Evolutionary conservation across 1,140 invertebrate species (phyloP), one percentile per base, ranked within the genome.

Genomic region (Bursaphelenchus mucronatus): DNA sequence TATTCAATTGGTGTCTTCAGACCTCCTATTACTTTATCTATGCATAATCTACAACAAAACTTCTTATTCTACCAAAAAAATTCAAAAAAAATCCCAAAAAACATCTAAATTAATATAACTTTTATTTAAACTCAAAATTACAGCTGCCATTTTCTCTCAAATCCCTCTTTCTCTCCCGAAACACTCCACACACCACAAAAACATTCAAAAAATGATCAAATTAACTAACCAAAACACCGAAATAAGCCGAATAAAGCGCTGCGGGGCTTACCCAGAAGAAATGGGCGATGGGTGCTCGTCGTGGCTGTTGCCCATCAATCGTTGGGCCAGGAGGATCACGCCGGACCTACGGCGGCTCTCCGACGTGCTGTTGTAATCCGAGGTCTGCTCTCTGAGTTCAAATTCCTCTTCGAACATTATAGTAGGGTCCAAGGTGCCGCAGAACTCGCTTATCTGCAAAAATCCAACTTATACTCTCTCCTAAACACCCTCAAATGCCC

Each of bases 271-370:
- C 64, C 17, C 67, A 39, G n/a, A 17, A 15, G 46, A 40, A 41
- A 39, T 40, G 39, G 15, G 41, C 51, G 40, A 9, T 3, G 13
- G n/a, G 21, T 43, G 63, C 0, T 69, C 69, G 19, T 54, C 17
- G 10, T 19, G n/a, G 10, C 44, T 41, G 45, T 57, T 67, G 11
- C 70, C 74, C 40, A 74, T 75, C 46, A 75, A 55, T 51, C 71
- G 73, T 52, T 75, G 73, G 0, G 73, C 73, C 6, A 75, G 59
- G 1, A 76, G 61, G 39, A 76, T 75, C 11, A 76, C 74, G 13
- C 74, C 74, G 2, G 41, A 10, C 43, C 47, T 30, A n/a, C 57
- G 62, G 11, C 45, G 49, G 13, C 62, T 17, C 30, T 71, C 68
- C 17, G 64, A 61, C 19, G 49, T 43, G 13, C 43, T 59, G 39